phyloP scores from a whole-genome alignment of 2,113 vertebrate genomes.

The Bostrychus sinensis region DNA sequence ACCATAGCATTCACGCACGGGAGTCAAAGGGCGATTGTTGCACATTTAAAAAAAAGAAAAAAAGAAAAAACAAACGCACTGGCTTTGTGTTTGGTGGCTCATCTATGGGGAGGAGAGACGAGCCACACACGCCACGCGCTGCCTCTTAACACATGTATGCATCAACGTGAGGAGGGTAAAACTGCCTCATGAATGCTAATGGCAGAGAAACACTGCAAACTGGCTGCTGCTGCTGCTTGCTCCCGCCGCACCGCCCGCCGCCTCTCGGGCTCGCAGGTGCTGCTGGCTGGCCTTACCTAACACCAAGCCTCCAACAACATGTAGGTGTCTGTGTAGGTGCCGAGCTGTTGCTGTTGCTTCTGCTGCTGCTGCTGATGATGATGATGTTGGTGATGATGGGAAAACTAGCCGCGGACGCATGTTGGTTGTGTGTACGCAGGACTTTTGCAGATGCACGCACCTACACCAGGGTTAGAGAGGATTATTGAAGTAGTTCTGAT shows the following conservation, averaged over 20 bases:
- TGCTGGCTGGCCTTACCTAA: conserved; percentile 42
- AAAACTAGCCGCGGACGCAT: no score
- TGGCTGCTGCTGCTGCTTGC: not conserved
- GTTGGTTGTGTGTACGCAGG: conserved; percentile 38
- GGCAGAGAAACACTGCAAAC: conserved; percentile 53
- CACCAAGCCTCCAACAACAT: conserved; percentile 3
- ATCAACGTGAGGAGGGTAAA: conserved; percentile 44
- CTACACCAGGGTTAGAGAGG: conserved; percentile 52
- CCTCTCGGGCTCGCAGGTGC: conserved; percentile 47
- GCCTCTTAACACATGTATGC: conserved; percentile 2
- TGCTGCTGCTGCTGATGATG: no score
- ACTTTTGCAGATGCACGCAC: conserved; percentile 39
- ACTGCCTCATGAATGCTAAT: conserved; percentile 68
- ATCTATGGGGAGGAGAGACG: not conserved
- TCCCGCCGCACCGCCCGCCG: conserved; percentile 13
- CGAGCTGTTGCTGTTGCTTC: not conserved
- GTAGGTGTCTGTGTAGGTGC: conserved; percentile 59
- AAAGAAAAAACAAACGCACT: not conserved
- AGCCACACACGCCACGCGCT: not conserved
- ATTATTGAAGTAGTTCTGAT: conserved; percentile 33
- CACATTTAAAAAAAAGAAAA: conserved; percentile 2
- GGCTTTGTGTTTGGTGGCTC: not conserved
- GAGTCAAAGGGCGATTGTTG: conserved; percentile 20
- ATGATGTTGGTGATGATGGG: no score
- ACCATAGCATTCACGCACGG: conserved; percentile 25